These are phyloP conservation scores for Drosophila algonquin DNA, from an alignment of 2,888 invertebrate species.

Conservation along the genomic window DNA sequence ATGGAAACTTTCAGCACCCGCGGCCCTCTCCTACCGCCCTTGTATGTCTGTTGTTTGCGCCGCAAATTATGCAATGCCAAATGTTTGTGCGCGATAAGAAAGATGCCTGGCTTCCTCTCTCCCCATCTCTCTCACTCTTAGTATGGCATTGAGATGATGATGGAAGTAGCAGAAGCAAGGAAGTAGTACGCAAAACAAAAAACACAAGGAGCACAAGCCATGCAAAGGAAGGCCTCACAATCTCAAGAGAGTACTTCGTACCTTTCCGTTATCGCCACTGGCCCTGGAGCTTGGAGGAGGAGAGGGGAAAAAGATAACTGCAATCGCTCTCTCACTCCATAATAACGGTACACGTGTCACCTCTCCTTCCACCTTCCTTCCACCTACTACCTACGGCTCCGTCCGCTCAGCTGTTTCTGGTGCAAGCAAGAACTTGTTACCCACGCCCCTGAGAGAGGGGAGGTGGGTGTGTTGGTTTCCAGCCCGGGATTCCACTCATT, in stretches of 20 bases:
- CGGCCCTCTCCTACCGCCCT: not conserved
- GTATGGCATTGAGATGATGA: not conserved
- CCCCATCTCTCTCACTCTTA: not conserved
- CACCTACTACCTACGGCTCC: not conserved
- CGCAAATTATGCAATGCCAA: conserved; percentile 45
- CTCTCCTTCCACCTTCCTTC: not conserved
- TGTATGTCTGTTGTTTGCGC: conserved; percentile 33
- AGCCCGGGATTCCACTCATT: conserved; percentile 44
- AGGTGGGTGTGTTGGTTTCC: not conserved
- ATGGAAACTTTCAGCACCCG: conserved; percentile 33
- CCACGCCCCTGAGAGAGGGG: conserved; percentile 55
- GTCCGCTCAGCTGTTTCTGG: conserved; percentile 65
- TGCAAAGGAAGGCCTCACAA: conserved; percentile 7
- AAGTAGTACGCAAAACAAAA: conserved; percentile 21
- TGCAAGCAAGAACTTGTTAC: conserved; percentile 68
- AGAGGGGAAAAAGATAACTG: conserved; percentile 57
- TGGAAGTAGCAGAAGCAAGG: not conserved
- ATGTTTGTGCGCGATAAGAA: conserved; percentile 60
- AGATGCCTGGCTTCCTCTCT: conserved; percentile 17
- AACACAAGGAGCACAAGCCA: not conserved
- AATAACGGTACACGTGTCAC: conserved; percentile 70
- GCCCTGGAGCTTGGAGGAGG: conserved; percentile 22
- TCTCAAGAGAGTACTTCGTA: conserved; percentile 24
- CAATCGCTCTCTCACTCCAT: conserved; percentile 56
- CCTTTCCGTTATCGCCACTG: not conserved